A percentile compares a stretch with the other conserved stretches of the same genome.
Conservation (phyloP, 2,113 vertebrate genomes). For the Rhagologus leucostigma region DNA sequence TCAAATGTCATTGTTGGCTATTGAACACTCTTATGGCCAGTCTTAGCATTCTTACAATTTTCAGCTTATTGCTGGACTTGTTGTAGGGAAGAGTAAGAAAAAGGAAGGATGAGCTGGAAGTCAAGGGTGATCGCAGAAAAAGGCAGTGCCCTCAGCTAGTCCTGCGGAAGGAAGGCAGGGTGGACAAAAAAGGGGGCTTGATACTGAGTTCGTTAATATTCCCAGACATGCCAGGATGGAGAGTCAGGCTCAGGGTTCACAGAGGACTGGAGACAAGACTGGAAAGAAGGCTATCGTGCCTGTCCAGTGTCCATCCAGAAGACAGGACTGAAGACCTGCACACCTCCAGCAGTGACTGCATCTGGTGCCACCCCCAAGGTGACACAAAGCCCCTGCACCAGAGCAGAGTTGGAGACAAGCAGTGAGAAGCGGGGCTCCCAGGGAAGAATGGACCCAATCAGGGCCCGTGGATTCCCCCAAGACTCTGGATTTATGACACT, state of each 20-base stretch:
- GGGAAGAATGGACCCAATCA: not conserved
- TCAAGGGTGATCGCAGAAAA: not conserved
- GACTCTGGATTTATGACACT: not conserved
- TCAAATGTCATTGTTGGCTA: not conserved
- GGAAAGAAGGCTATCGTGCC: not conserved
- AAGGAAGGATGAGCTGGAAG: not conserved
- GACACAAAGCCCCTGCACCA: not conserved
- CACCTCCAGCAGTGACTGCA: not conserved
- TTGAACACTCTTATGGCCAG: not conserved
- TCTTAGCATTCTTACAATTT: not conserved
- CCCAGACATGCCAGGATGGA: not conserved
- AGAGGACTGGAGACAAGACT: not conserved
- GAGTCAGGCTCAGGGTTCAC: not conserved
- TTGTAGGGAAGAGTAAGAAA: not conserved
- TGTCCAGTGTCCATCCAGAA: not conserved
- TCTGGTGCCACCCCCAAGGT: not conserved
- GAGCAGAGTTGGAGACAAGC: not conserved
- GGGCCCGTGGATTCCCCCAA: not conserved
- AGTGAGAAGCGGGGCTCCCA: rapidly evolving
- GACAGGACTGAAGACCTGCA: not conserved
- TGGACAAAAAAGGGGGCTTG: not conserved
- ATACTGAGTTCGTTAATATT: not conserved
- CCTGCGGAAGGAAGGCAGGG: not conserved
- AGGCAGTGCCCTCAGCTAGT: not conserved
- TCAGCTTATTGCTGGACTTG: not conserved